Evolutionary conservation across 2,888 invertebrate genomes (phyloP).

Genomic region (Ormyrus labotus): DNA sequence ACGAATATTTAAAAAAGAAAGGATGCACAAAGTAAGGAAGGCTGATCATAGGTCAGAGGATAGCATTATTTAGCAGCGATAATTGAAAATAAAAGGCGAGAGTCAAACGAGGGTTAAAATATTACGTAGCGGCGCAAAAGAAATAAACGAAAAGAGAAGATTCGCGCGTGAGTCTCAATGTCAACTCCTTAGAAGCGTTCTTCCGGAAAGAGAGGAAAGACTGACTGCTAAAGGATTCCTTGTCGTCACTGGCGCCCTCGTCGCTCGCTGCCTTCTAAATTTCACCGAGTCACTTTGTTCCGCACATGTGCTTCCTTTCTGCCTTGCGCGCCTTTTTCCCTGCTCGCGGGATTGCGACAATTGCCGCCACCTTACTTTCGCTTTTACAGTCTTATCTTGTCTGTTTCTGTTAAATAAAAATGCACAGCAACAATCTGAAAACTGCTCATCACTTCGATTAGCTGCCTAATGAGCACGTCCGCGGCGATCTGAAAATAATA

Average conservation of each 20-base stretch:
- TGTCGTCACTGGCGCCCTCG: neutral
- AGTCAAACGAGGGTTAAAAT: neutral
- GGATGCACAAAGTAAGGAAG: no score
- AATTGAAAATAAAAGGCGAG: neutral
- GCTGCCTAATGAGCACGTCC: no score
- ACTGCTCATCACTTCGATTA: slow-evolving; percentile 2
- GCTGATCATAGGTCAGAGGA: no score
- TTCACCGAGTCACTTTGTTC: slow-evolving; percentile 44
- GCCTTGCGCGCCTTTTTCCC: neutral
- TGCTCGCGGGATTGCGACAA: neutral
- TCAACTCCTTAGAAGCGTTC: slow-evolving; percentile 17
- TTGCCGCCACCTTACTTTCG: no score
- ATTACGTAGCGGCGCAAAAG: no score
- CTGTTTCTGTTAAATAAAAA: no score
- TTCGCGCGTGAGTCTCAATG: slow-evolving; percentile 27
- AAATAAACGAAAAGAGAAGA: neutral
- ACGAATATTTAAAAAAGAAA: no score
- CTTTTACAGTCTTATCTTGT: no score
- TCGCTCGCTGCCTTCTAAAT: slow-evolving; percentile 31
- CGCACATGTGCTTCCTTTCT: slow-evolving; percentile 45
- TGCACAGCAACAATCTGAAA: no score
- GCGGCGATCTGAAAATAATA: no score
- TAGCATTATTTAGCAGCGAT: no score
- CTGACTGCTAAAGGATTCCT: slow-evolving; percentile 15
- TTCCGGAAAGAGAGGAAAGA: no score